These are phyloP conservation scores for Toxonevra muliebris DNA, from an alignment of 2,888 invertebrate genomes.

Conservation along the genomic window DNA sequence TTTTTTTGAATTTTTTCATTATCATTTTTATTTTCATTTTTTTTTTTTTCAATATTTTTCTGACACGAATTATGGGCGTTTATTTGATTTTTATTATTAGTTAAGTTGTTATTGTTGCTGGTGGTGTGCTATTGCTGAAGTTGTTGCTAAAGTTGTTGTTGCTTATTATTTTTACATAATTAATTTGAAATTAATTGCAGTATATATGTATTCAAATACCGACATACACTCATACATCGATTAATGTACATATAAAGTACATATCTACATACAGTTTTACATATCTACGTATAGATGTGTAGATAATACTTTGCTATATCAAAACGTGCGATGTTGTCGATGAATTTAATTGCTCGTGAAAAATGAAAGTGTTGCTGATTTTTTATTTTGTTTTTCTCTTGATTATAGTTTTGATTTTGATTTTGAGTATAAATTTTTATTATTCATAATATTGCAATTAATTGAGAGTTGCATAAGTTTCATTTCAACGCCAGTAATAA, in stretches of 20 bases:
- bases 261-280: background rate
- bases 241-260: background rate
- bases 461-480: too few relatives aligned
- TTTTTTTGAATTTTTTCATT: background rate
- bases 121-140: background rate
- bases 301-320: background rate
- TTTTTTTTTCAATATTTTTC: slow-evolving; percentile 2
- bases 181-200: slow-evolving; percentile 26
- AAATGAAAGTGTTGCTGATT: slow-evolving; percentile 21
- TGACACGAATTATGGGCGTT: slow-evolving; percentile 27
- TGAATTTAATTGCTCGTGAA: slow-evolving; percentile 17
- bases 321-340: background rate
- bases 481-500: too few relatives aligned
- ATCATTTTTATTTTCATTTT: background rate
- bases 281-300: background rate
- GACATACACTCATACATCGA: background rate
- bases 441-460: too few relatives aligned
- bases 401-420: background rate
- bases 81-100: slow-evolving; percentile 29
- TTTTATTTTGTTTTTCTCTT: background rate
- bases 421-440: background rate
- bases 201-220: slow-evolving; percentile 17
- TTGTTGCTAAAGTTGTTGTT: slow-evolving; percentile 3
- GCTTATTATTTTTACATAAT: slow-evolving; percentile 20
- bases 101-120: background rate